Percentiles rank a stretch among this genome's conserved stretches.
These are phyloP conservation scores for Thaumatotibia leucotreta DNA, from an alignment of 1,140 invertebrate species.

Conservation along the genomic window DNA sequence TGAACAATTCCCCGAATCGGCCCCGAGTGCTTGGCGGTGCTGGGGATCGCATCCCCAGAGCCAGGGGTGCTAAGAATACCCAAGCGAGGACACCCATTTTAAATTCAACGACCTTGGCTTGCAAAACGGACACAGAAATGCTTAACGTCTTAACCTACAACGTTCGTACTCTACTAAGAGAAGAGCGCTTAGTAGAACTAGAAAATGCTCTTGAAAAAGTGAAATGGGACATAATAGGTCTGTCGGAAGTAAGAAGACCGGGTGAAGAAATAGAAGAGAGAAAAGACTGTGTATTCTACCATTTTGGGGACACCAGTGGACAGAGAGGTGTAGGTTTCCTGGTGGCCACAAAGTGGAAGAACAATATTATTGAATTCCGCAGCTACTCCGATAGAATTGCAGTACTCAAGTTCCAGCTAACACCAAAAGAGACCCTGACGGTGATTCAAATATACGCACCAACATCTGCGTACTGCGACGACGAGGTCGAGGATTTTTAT, in stretches of 20 bases:
- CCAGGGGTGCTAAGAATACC: too few relatives aligned
- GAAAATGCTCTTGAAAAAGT: not conserved
- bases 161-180: not conserved
- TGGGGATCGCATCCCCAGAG: not conserved
- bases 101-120: too few relatives aligned
- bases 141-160: too few relatives aligned
- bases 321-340: conserved; percentile 14
- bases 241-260: not conserved
- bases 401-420: too few relatives aligned
- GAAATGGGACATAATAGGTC: too few relatives aligned
- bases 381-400: too few relatives aligned
- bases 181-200: not conserved
- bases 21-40: too few relatives aligned
- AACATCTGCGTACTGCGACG: conserved; percentile 15
- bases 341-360: not conserved
- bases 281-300: not conserved
- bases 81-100: too few relatives aligned
- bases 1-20: too few relatives aligned
- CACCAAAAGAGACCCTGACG: too few relatives aligned
- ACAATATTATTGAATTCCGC: too few relatives aligned
- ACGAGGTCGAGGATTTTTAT: conserved; percentile 21
- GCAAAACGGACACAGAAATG: too few relatives aligned
- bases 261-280: not conserved
- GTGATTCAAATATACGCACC: conserved; percentile 21
- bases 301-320: not conserved